Conservation (phyloP, 2,888 invertebrate species). For the Amiota communis region DNA sequence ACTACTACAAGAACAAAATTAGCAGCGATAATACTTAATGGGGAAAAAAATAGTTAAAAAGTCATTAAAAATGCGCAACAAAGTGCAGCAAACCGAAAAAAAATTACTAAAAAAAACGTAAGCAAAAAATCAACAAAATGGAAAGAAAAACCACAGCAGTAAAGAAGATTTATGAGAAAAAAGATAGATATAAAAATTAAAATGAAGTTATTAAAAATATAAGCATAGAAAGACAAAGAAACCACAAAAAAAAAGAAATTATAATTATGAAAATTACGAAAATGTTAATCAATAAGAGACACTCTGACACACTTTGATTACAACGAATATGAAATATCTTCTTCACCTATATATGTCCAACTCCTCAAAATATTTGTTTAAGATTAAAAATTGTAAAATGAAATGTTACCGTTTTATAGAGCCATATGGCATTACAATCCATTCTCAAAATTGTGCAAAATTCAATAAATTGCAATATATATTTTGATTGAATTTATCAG, state of each 20-base stretch:
- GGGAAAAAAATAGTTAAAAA: neutral
- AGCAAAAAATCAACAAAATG: neutral
- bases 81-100: neutral
- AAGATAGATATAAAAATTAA: neutral
- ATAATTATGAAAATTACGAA: neutral
- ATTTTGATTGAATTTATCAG: too few species aligned
- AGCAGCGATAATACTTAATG: neutral
- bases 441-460: too few species aligned
- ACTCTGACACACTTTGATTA: too few species aligned
- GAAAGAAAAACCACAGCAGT: too few species aligned
- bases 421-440: too few species aligned
- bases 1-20: neutral
- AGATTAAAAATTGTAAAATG: too few species aligned
- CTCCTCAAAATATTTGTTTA: too few species aligned
- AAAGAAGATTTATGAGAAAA: neutral
- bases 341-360: too few species aligned
- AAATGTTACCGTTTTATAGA: too few species aligned
- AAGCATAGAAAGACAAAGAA: neutral
- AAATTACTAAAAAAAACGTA: neutral
- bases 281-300: too few species aligned
- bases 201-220: slow-evolving; percentile 3
- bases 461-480: too few species aligned
- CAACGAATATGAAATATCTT: too few species aligned
- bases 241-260: neutral
- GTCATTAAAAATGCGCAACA: slow-evolving; percentile 6